These are phyloP conservation scores for Melanotaenia pygmaea DNA, from an alignment of 2,797 vertebrate genomes.

Conservation along the genomic window DNA sequence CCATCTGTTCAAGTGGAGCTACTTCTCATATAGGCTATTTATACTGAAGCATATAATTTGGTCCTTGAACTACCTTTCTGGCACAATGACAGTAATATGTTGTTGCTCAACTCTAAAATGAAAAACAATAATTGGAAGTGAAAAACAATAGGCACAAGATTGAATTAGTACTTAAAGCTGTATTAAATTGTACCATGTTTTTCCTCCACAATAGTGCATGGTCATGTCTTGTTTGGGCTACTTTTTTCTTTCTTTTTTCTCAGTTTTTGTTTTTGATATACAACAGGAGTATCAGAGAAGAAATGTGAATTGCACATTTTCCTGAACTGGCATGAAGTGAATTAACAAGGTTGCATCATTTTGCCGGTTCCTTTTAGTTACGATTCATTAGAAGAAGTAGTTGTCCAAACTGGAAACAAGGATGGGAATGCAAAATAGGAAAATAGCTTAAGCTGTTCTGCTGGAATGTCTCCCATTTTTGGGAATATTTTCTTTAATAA, in stretches of 20 bases:
- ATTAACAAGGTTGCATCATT: too few relatives aligned
- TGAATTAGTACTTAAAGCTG: not conserved
- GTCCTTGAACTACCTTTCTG: not conserved
- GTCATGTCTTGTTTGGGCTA: too few relatives aligned
- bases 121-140: not conserved
- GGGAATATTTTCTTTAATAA: not conserved
- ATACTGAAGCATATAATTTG: conserved; percentile 9
- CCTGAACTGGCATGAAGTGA: too few relatives aligned
- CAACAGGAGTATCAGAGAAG: too few relatives aligned
- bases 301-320: too few relatives aligned
- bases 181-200: not conserved
- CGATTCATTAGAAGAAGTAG: too few relatives aligned
- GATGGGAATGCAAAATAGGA: not conserved
- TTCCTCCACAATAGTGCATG: not conserved
- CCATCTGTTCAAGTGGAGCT: conserved; percentile 11
- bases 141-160: not conserved
- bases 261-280: too few relatives aligned
- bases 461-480: not conserved
- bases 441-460: not conserved
- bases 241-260: too few relatives aligned
- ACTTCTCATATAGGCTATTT: conserved; percentile 15
- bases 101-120: conserved; percentile 5
- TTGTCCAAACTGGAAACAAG: not conserved
- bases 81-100: conserved; percentile 8
- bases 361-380: too few relatives aligned